Evolutionary conservation across 64 coral and sea anemone genomes (phyloP), one percentile per base, ranked within the genome.

Genomic region (Acropora tenuis): DNA sequence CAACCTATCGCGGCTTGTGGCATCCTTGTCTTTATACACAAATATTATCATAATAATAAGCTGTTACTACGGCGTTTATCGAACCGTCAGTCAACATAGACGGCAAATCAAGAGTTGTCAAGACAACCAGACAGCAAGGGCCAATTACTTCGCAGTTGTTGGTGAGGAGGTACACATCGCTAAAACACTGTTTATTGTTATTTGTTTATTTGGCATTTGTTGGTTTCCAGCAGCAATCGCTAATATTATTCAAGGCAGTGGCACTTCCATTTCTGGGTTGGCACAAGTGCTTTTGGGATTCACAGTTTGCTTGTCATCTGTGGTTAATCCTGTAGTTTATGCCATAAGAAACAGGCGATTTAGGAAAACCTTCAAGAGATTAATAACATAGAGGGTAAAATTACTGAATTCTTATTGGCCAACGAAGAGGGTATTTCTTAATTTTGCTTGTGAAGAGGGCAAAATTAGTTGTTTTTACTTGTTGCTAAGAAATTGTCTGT

Each of bases 51-150:
- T 82, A 15, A 60, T 82, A 10, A 63, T 82, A 60, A 40, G 79
- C 20, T 82, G 79, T 45, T 82, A 82, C 63, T 41, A 61, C 63
- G 79, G 79, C 15, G 53, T 82, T 8, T 82, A 82, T 82, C 79
- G 79, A 57, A 63, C 79, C 1, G 79, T 82, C 4, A 60, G 52
- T 16, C 20, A 55, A 16, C 79, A 82, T 12, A 61, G 79, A 82
- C 60, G 55, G 79, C 79, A 82, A 63, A 82, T 82, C 30, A 82
- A 61, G 20, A 61, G 52, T 55, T 40, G 3, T 5, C 79, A 82
- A 42, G 40, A 82, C 40, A 9, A 82, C 2, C 17, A 20, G 3
- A 45, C 4, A 16, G 9, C 1, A 20, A 5, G n/a, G 8, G 44
- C 2, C 0, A 60, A 43, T 5, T 61, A 43, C 55, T 6, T 19